Evolutionary conservation across 2,888 invertebrate species (phyloP).

Genomic region (Lasioglossum figueresi): DNA sequence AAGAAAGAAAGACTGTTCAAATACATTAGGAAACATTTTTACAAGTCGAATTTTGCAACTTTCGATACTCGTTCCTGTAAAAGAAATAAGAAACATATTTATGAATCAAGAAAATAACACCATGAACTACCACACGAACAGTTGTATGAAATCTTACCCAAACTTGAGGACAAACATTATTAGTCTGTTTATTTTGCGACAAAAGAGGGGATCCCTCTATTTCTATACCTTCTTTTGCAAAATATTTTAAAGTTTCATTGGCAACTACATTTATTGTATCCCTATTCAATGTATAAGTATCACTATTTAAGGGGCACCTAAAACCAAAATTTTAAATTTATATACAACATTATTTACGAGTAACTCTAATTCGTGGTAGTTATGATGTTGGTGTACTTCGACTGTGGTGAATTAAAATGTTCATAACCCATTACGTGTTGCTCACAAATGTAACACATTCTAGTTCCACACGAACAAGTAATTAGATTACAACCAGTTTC

Average conservation of each 20-base stretch:
- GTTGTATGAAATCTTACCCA: conserved; percentile 56
- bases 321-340: conserved; percentile 43
- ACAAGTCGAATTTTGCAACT: conserved; percentile 2
- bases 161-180: conserved; percentile 48
- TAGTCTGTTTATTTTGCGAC: neutral
- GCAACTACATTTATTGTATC: conserved; percentile 82
- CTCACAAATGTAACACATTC: conserved; percentile 86
- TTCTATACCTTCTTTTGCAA: conserved; percentile 79
- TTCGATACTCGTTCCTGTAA: conserved; percentile 30
- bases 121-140: neutral
- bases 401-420: rapidly evolving
- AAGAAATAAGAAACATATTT: conserved; percentile 5
- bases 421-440: rapidly evolving
- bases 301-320: conserved; percentile 84
- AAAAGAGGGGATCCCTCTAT: conserved; percentile 77
- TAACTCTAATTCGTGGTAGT: conserved; percentile 12
- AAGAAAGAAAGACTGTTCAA: neutral
- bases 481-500: conserved; percentile 87
- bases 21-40: neutral
- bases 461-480: conserved; percentile 85
- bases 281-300: conserved; percentile 81
- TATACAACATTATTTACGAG: neutral
- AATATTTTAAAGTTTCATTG: conserved; percentile 78
- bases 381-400: neutral
- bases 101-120: neutral